A percentile compares a stretch with the other conserved stretches of the same genome.
Conservation (phyloP, 2,797 vertebrate genomes). For the Ceryle rudis region DNA sequence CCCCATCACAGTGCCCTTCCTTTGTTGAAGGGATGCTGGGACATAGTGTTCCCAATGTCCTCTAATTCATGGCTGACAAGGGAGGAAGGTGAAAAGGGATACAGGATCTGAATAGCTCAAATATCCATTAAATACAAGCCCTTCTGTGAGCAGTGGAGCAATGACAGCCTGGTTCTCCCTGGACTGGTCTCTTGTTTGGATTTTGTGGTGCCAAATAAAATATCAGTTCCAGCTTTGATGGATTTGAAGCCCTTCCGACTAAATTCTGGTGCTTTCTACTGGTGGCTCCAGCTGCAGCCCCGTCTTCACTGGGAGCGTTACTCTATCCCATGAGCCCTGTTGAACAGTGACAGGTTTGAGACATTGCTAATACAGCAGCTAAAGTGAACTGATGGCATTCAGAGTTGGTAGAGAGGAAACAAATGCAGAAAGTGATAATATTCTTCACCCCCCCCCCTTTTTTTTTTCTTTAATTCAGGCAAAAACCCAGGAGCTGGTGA, state of each 20-base stretch:
- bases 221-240: background rate
- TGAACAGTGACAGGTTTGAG: background rate
- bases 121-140: background rate
- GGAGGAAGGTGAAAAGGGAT: background rate
- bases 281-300: background rate
- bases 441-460: background rate
- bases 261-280: background rate
- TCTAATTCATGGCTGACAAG: background rate
- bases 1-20: background rate
- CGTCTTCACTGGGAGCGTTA: background rate
- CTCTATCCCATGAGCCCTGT: background rate
- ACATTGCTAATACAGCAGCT: background rate
- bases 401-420: background rate
- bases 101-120: background rate
- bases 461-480: background rate
- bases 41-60: background rate
- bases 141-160: background rate
- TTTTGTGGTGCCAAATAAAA: background rate
- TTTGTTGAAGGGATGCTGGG: background rate
- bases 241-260: background rate
- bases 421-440: background rate
- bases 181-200: background rate
- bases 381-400: background rate
- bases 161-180: background rate
- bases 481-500: background rate